Conservation (phyloP, 2,888 invertebrate genomes). For the Drosophila aldrichi region DNA sequence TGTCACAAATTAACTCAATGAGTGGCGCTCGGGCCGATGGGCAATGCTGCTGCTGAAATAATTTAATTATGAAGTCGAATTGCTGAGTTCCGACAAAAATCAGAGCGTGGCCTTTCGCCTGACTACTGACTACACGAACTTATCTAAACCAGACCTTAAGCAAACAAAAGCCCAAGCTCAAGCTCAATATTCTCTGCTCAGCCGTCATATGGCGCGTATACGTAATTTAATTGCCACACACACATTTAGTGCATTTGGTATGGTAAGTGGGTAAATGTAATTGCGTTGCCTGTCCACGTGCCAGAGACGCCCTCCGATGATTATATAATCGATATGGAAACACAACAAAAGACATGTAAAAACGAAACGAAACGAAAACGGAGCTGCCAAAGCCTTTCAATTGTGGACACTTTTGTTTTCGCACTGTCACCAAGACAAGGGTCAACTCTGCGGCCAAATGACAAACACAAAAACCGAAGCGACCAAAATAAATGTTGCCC, state of each 20-base stretch:
- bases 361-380: not conserved
- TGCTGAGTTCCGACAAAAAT: not conserved
- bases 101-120: not conserved
- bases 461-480: slow-evolving; percentile 34
- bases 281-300: slow-evolving; percentile 56
- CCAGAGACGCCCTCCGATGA: slow-evolving; percentile 51
- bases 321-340: slow-evolving; percentile 71
- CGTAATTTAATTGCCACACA: slow-evolving; percentile 47
- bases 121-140: not conserved
- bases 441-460: slow-evolving; percentile 45
- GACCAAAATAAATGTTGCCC: slow-evolving; percentile 71
- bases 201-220: slow-evolving; percentile 44
- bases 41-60: slow-evolving; percentile 59
- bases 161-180: not conserved
- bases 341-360: slow-evolving; percentile 26
- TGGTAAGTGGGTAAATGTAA: slow-evolving; percentile 42
- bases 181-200: not conserved
- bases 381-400: slow-evolving; percentile 42
- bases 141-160: slow-evolving; percentile 3
- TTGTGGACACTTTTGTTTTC: slow-evolving; percentile 38
- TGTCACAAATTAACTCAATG: slow-evolving; percentile 77
- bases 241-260: not conserved
- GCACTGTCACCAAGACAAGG: slow-evolving; percentile 34
- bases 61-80: slow-evolving; percentile 67
- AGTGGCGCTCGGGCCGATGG: slow-evolving; percentile 52